phyloP scores from a whole-genome alignment of 2,113 vertebrate species.

The Gallinago media region DNA sequence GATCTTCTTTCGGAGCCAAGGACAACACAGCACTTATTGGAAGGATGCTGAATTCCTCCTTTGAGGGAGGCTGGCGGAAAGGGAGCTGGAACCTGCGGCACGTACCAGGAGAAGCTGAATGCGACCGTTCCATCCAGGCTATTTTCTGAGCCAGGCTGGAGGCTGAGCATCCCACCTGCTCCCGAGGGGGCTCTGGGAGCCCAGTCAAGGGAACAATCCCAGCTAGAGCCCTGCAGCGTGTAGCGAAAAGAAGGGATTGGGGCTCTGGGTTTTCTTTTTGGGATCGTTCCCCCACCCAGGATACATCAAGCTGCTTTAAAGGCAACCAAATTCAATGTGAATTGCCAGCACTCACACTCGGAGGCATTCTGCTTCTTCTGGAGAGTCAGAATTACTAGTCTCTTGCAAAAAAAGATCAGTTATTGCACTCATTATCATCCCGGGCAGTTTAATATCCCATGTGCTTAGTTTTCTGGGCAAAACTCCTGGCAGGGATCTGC shows the following conservation, averaged over 20 bases:
- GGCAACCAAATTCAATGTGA: neutral
- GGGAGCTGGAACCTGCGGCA: neutral
- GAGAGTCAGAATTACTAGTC: neutral
- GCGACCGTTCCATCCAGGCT: neutral
- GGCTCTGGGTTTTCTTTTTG: neutral
- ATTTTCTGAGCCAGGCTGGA: no score
- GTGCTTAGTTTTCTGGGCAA: neutral
- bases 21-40: neutral
- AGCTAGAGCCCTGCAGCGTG: neutral
- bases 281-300: neutral
- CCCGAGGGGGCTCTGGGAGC: neutral
- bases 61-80: neutral
- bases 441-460: fast-evolving
- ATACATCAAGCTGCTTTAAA: fast-evolving
- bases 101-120: fast-evolving
- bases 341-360: fast-evolving
- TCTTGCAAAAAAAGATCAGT: neutral
- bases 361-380: neutral
- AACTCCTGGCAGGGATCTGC: neutral
- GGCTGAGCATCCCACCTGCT: neutral
- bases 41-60: neutral
- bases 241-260: neutral
- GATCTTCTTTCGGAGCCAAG: neutral
- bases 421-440: neutral
- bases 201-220: neutral